Evolutionary conservation across 2,797 vertebrate genomes (phyloP).

Genomic region (Artibeus lituratus): DNA sequence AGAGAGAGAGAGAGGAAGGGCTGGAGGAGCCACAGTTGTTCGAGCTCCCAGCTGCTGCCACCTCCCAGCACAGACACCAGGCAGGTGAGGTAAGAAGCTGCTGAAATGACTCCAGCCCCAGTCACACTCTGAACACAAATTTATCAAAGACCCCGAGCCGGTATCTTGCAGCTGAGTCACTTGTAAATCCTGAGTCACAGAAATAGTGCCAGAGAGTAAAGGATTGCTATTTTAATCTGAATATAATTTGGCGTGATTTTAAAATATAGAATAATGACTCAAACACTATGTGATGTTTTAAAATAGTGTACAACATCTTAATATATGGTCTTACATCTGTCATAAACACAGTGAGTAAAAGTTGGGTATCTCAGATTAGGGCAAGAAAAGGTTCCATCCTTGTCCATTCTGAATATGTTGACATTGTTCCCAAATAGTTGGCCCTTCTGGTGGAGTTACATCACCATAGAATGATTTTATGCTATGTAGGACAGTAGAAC

Average conservation of each 20-base stretch:
- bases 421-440: background rate
- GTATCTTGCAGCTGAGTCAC: background rate
- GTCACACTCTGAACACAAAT: background rate
- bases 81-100: background rate
- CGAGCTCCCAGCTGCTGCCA: background rate
- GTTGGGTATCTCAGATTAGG: background rate
- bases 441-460: background rate
- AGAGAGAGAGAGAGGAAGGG: background rate
- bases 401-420: background rate
- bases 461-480: background rate
- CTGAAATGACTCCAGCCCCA: background rate
- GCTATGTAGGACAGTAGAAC: background rate
- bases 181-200: background rate
- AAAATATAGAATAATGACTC: background rate
- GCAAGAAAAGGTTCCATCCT: background rate
- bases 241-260: background rate
- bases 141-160: background rate
- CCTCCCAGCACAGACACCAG: background rate
- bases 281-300: background rate
- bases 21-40: rapidly evolving
- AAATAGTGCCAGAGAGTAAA: background rate
- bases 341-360: background rate
- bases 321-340: background rate
- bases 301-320: background rate
- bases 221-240: background rate